Evolutionary conservation across 1,140 invertebrate species (phyloP).

Genomic region (Dinoponera quadriceps): DNA sequence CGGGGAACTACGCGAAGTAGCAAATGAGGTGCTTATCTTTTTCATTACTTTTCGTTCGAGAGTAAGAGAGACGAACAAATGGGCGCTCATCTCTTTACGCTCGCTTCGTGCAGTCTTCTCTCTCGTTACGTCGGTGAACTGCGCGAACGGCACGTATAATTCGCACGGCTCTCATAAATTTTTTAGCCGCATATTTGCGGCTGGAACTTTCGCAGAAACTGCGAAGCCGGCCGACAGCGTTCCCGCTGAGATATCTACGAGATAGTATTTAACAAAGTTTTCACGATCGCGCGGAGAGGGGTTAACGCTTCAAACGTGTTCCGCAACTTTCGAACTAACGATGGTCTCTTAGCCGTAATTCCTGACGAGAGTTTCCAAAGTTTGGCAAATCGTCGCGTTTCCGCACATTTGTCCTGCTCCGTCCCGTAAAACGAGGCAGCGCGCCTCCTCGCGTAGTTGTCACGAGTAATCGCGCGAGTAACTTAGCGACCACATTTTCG

Average conservation of each 20-base stretch:
- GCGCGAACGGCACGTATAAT: background rate
- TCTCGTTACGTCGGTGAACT: background rate
- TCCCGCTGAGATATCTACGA: conserved; percentile 22
- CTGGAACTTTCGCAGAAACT: conserved; percentile 28
- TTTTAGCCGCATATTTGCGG: conserved; percentile 26
- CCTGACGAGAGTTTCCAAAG: conserved; percentile 67
- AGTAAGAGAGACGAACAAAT: background rate
- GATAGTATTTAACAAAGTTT: conserved; percentile 68
- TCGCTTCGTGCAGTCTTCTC: background rate
- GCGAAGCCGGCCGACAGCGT: background rate
- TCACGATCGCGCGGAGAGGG: conserved; percentile 42
- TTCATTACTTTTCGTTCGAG: conserved; percentile 14
- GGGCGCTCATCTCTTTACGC: background rate
- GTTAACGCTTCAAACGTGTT: conserved; percentile 55
- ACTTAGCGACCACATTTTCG: conserved; percentile 48
- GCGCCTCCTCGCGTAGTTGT: conserved; percentile 44
- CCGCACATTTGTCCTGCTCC: conserved; percentile 59
- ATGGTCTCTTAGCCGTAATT: conserved; percentile 67
- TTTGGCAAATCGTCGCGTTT: conserved; percentile 68
- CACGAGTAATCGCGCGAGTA: conserved; percentile 51
- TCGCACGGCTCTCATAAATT: conserved; percentile 17
- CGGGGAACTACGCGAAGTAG: conserved; percentile 33
- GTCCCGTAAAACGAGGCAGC: conserved; percentile 52
- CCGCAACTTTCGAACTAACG: conserved; percentile 67
- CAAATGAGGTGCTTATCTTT: conserved; percentile 45